Base-by-base conservation (phyloP, 2,888 invertebrate species). In the Sarcophaga caerulescens region DNA sequence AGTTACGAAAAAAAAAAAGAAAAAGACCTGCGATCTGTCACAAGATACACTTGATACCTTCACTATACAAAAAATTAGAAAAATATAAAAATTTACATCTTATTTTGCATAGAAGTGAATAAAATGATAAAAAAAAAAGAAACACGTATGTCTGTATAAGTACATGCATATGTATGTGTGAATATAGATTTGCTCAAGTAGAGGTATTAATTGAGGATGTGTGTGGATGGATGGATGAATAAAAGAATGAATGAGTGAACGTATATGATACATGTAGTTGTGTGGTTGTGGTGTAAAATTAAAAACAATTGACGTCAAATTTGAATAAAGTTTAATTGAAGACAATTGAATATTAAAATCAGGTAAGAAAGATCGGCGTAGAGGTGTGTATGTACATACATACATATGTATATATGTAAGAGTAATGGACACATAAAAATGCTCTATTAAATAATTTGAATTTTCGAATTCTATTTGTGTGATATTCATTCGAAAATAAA, bases 241-340 rank as follows among this genome's bases (percentile, higher is more conserved):
- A 35, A 35, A 17, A 21, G 69, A 69, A 21, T 5, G 14, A 47
- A 47, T 47, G 14, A 12, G 17, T 3, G 47, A 47, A 0, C n/a
- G n/a, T n/a, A n/a, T 11, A 14, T 14, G 47, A 11, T 47, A 5
- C 25, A 21, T 11, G 23, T n/a, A 70, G 1, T 69, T 71, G 44
- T n/a, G 68, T 81, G 74, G 68, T n/a, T 86, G 77, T 84, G 75
- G 70, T 68, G 78, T 71, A 78, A 78, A 81, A 84, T 81, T 84
- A 81, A 74, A 70, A 68, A 75, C 84, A 86, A 81, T 86, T 86
- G 85, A 83, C 85, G 85, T 85, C 75, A 82, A 83, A 85, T 85
- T 85, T 85, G 85, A 85, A 85, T 85, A 76, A 80, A 76, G 63
- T 76, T 79, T 85, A 85, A 85, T 85, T 84, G 86, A 81, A 77